phyloP scores from a whole-genome alignment of 2,888 invertebrate genomes.

The Trichogramma evanescens region DNA sequence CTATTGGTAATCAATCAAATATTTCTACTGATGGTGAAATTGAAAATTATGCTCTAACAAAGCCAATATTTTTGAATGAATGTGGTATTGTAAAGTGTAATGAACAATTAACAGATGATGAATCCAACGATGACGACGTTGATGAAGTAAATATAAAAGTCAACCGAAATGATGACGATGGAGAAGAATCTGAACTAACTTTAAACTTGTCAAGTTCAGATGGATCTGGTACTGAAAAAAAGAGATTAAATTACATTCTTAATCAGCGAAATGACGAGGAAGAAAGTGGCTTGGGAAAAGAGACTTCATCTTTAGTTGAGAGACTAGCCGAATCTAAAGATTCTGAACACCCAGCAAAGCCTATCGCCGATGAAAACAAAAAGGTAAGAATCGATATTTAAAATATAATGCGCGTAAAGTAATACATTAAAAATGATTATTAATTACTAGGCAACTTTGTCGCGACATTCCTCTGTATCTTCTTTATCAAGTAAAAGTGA shows the following conservation, averaged over 20 bases:
- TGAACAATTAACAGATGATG: slow-evolving; percentile 18
- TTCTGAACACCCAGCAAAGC: no score
- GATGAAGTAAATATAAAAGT: neutral
- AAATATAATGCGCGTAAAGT: no score
- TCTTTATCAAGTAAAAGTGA: neutral
- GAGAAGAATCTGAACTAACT: slow-evolving; percentile 7
- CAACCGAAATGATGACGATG: neutral
- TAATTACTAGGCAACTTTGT: neutral
- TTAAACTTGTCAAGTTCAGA: slow-evolving; percentile 15
- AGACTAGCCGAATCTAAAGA: no score
- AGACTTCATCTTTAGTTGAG: no score
- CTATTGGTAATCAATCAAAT: neutral
- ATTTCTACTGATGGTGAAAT: neutral
- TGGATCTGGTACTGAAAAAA: neutral
- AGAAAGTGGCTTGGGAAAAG: no score
- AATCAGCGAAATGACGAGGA: no score
- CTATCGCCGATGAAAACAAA: no score
- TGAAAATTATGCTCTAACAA: slow-evolving; percentile 9
- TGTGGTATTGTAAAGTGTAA: slow-evolving; percentile 6
- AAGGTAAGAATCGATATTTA: no score
- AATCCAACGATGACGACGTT: slow-evolving; percentile 33
- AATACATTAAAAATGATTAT: no score
- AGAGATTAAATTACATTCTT: neutral
- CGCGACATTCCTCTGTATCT: neutral
- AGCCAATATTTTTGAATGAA: slow-evolving; percentile 13